Percentiles rank a stretch among this genome's conserved stretches.
These are phyloP conservation scores for Gulo gulo DNA, from an alignment of 2,113 vertebrate species.

Conservation along the genomic window DNA sequence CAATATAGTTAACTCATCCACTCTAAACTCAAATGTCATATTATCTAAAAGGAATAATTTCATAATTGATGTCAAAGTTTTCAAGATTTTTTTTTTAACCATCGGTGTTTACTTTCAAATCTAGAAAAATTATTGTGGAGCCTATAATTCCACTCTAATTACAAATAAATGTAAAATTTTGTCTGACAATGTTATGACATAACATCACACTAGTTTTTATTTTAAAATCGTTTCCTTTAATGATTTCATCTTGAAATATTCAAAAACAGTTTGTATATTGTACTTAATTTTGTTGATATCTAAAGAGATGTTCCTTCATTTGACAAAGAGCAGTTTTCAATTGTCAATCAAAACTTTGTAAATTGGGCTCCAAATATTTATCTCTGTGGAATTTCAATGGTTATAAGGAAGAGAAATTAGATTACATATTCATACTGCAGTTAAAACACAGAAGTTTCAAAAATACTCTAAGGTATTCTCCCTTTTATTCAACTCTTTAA, in stretches of 20 bases:
- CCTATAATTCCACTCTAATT: background rate
- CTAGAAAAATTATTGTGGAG: background rate
- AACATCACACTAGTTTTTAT: background rate
- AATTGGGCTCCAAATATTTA: conserved; percentile 5
- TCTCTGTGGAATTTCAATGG: conserved; percentile 6
- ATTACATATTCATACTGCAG: conserved; percentile 6
- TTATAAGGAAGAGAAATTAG: background rate
- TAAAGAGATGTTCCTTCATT: background rate
- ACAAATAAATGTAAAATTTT: conserved; percentile 21
- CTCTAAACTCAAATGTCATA: background rate
- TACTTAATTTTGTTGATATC: conserved; percentile 26
- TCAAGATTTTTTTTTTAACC: background rate
- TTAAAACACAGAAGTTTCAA: conserved; percentile 43
- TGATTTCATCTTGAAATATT: background rate
- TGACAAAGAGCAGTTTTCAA: background rate
- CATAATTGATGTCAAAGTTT: background rate
- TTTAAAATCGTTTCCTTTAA: conserved; percentile 5
- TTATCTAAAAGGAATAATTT: background rate
- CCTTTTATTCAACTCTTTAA: conserved; percentile 45
- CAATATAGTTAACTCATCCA: background rate
- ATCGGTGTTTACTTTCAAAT: conserved; percentile 12
- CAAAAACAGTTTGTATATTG: background rate
- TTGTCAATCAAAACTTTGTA: conserved; percentile 35
- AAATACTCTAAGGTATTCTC: conserved; percentile 32
- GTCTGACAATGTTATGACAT: background rate